These are phyloP conservation scores for Acrocera orbiculus DNA, from an alignment of 2,888 invertebrate species.

Conservation along the genomic window DNA sequence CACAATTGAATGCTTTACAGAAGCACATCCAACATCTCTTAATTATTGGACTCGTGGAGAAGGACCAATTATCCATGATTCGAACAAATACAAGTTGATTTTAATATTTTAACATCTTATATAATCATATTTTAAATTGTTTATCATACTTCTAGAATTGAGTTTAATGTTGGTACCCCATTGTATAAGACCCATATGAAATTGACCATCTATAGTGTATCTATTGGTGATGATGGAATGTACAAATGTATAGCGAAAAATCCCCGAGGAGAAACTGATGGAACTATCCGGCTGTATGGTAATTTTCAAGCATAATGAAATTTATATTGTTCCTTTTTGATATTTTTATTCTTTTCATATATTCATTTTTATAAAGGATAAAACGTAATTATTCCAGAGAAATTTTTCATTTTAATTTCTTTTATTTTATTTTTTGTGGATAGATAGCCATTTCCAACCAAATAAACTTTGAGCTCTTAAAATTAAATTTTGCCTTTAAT, in stretches of 20 bases:
- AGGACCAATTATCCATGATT: conserved; percentile 77
- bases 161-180: conserved; percentile 48
- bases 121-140: conserved; percentile 10
- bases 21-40: conserved; percentile 80
- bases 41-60: conserved; percentile 83
- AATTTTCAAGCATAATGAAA: too few species aligned
- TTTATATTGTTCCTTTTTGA: background rate
- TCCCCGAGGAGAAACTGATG: conserved; percentile 77
- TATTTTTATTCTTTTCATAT: background rate
- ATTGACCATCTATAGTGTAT: conserved; percentile 59
- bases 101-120: background rate
- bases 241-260: conserved; percentile 76
- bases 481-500: too few species aligned
- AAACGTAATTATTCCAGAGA: too few species aligned
- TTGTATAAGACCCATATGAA: conserved; percentile 78
- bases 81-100: conserved; percentile 52
- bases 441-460: too few species aligned
- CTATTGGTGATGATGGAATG: conserved; percentile 64
- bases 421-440: too few species aligned
- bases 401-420: too few species aligned
- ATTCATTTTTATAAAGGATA: too few species aligned
- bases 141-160: conserved; percentile 26
- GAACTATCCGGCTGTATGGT: conserved; percentile 77
- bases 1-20: conserved; percentile 75
- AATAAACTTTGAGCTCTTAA: too few species aligned